These are phyloP conservation scores for Incurvaria masculella DNA, from an alignment of 2,888 invertebrate genomes.

Conservation along the genomic window DNA sequence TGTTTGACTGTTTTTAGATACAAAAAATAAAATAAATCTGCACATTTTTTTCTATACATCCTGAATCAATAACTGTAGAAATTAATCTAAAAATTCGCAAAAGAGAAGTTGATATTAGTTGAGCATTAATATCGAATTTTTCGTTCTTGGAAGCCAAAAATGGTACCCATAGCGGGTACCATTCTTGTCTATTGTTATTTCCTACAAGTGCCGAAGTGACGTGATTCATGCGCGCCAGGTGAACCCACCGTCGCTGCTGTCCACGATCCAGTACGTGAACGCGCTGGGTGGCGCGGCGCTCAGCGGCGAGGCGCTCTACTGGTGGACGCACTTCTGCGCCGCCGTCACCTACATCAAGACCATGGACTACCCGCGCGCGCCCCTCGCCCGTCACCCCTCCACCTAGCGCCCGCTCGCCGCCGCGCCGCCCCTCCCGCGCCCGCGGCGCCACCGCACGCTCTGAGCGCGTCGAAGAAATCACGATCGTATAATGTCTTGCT, in stretches of 20 bases:
- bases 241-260: conserved; percentile 90
- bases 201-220: not conserved
- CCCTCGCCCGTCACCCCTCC: too few species aligned
- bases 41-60: too few species aligned
- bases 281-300: conserved; percentile 84
- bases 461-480: too few species aligned
- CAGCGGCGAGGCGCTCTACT: conserved; percentile 90
- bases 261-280: conserved; percentile 94
- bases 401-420: not conserved
- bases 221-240: conserved; percentile 62
- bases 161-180: not conserved
- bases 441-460: too few species aligned
- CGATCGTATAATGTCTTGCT: too few species aligned
- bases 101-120: too few species aligned
- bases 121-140: too few species aligned
- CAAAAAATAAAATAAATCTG: too few species aligned
- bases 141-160: too few species aligned
- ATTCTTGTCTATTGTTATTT: not conserved
- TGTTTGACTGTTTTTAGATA: too few species aligned
- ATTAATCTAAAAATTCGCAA: too few species aligned
- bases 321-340: conserved; percentile 98
- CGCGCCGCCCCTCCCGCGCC: conserved; percentile 1
- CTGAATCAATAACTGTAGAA: too few species aligned
- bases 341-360: conserved; percentile 98
- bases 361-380: conserved; percentile 78